These are phyloP conservation scores for Syngnathus floridae DNA, from an alignment of 2,113 vertebrate species.

Conservation along the genomic window DNA sequence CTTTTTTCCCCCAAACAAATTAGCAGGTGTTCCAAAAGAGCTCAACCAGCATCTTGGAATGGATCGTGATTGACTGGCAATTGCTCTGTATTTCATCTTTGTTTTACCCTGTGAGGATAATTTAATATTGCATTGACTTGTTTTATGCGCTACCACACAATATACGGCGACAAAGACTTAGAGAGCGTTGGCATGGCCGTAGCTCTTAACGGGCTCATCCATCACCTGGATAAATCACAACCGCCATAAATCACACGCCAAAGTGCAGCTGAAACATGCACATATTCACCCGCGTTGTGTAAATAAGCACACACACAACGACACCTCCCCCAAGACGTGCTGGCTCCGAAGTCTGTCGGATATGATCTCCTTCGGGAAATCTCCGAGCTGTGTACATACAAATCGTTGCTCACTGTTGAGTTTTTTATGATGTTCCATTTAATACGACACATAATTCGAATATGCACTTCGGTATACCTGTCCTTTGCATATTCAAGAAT, in stretches of 20 bases:
- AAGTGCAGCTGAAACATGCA: slow-evolving; percentile 35
- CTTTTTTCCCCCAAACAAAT: no score
- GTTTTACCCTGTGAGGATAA: neutral
- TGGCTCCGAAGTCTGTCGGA: slow-evolving; percentile 11
- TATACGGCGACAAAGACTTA: slow-evolving; percentile 18
- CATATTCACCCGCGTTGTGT: slow-evolving; percentile 22
- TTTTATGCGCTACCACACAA: slow-evolving; percentile 1
- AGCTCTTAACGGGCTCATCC: slow-evolving; percentile 44
- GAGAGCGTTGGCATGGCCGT: neutral
- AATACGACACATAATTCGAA: neutral
- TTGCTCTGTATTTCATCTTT: neutral
- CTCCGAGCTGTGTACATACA: slow-evolving; percentile 4
- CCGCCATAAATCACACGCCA: slow-evolving; percentile 49
- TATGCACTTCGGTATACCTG: neutral
- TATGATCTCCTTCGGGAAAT: slow-evolving; percentile 38
- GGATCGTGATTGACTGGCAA: neutral
- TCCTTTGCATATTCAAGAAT: neutral
- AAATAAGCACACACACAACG: slow-evolving; percentile 20
- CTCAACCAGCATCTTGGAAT: neutral
- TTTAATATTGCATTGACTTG: neutral
- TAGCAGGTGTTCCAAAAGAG: no score
- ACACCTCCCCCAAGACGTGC: slow-evolving; percentile 22
- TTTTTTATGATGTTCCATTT: neutral
- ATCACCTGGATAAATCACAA: slow-evolving; percentile 52
- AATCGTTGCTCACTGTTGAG: slow-evolving; percentile 1